These are phyloP conservation scores for Spermophilus dauricus DNA, from an alignment of 2,113 vertebrate genomes.

Conservation along the genomic window DNA sequence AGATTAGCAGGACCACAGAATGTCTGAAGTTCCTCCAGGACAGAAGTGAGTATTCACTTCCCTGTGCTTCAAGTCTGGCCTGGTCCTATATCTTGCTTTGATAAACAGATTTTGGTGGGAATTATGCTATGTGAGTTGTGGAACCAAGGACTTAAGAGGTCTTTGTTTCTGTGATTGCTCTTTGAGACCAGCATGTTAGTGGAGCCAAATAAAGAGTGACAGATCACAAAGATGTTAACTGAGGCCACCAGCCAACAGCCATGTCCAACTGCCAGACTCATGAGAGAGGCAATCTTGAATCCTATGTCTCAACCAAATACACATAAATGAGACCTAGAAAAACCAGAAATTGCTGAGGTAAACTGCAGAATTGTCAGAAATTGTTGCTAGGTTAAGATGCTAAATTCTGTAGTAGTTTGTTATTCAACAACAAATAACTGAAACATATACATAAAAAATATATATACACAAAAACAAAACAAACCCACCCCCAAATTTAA, in stretches of 20 bases:
- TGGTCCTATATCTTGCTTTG: neutral
- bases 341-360: neutral
- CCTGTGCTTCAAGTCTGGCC: neutral
- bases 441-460: neutral
- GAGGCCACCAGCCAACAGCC: neutral
- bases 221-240: neutral
- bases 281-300: neutral
- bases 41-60: neutral
- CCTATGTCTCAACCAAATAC: neutral
- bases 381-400: neutral
- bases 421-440: neutral
- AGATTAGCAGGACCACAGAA: neutral
- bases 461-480: neutral
- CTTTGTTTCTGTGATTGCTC: neutral
- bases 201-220: neutral
- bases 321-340: neutral
- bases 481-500: neutral
- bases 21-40: neutral
- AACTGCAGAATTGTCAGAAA: neutral
- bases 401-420: neutral
- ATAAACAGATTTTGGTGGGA: fast-evolving
- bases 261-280: neutral
- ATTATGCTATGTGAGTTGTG: neutral
- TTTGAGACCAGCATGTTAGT: neutral
- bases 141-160: neutral